Conservation (phyloP, 2,888 invertebrate species). For the Cataglyphis albicans region DNA sequence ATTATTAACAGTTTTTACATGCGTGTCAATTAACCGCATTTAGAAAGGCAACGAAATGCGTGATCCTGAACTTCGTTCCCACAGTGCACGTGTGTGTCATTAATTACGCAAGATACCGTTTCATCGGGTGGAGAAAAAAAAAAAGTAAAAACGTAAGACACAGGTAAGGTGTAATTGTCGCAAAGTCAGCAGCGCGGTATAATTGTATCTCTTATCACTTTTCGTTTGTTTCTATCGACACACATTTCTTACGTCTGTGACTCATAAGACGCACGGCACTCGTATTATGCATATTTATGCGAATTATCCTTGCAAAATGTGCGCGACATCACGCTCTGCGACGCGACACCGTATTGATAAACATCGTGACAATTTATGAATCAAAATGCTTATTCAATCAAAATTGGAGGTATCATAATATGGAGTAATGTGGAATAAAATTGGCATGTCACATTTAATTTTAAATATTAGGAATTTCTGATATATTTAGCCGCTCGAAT, state of each 20-base stretch:
- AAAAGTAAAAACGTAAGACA: slow-evolving; percentile 5
- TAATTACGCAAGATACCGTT: slow-evolving; percentile 54
- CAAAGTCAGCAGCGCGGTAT: neutral
- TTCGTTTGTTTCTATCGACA: slow-evolving; percentile 18
- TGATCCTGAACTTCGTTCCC: slow-evolving; percentile 75
- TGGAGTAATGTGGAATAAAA: neutral
- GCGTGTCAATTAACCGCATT: slow-evolving; percentile 1
- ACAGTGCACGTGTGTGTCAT: slow-evolving; percentile 54
- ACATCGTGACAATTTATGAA: neutral
- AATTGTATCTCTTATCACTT: slow-evolving; percentile 41
- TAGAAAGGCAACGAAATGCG: slow-evolving; percentile 60
- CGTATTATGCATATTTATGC: neutral
- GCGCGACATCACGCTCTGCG: neutral
- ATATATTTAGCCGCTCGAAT: neutral
- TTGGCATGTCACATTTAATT: neutral
- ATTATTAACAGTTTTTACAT: neutral
- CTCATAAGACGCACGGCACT: neutral
- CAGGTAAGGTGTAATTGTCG: slow-evolving; percentile 20
- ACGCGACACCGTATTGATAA: neutral
- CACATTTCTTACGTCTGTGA: neutral
- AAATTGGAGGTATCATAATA: slow-evolving; percentile 14
- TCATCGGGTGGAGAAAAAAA: neutral
- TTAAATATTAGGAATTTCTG: neutral
- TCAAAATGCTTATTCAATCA: neutral
- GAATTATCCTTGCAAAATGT: neutral